These are phyloP conservation scores for Nothoprocta perdicaria DNA, from an alignment of 2,113 vertebrate species.

Conservation along the genomic window DNA sequence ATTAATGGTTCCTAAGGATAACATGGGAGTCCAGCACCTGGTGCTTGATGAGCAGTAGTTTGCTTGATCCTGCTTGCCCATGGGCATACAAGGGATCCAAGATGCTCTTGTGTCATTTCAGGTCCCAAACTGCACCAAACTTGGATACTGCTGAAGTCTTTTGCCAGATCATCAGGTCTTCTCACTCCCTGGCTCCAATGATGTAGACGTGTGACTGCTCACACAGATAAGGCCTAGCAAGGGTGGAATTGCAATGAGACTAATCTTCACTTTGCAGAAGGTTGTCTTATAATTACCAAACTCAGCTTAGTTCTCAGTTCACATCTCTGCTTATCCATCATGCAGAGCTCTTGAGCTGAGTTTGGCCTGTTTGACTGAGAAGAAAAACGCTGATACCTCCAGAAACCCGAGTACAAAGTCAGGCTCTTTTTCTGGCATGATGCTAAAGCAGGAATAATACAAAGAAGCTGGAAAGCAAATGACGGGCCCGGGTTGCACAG, in stretches of 20 bases:
- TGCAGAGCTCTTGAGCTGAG: neutral
- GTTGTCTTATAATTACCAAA: neutral
- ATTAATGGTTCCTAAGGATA: neutral
- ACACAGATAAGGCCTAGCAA: neutral
- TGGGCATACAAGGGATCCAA: neutral
- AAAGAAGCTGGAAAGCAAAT: neutral
- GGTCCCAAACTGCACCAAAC: neutral
- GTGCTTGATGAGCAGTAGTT: neutral
- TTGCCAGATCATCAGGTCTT: accelerated
- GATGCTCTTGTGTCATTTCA: neutral
- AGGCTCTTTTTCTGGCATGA: neutral
- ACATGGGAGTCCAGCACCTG: no score
- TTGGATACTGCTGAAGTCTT: neutral
- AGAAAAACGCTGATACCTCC: neutral
- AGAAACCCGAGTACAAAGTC: neutral
- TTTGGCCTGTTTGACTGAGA: neutral
- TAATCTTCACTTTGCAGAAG: neutral
- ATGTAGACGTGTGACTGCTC: neutral
- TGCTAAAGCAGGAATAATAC: neutral
- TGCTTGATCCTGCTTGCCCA: neutral
- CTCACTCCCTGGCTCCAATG: neutral
- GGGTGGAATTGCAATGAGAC: neutral
- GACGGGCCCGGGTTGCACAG: neutral
- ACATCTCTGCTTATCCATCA: neutral
- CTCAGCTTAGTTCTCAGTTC: neutral